Evolutionary conservation across 2,797 vertebrate genomes (phyloP).

Genomic region (Selene dorsalis): DNA sequence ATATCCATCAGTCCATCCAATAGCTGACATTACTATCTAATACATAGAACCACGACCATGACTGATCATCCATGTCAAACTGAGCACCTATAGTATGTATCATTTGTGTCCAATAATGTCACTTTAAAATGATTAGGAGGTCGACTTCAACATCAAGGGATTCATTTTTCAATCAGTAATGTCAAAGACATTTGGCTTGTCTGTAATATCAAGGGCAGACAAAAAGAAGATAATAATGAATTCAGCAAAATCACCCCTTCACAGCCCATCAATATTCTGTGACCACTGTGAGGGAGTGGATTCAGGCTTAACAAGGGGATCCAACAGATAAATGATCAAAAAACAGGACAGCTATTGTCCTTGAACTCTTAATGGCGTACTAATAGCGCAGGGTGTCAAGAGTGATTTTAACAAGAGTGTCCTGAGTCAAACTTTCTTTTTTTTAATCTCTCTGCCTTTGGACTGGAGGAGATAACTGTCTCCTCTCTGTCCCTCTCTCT

Average conservation of each 20-base stretch:
- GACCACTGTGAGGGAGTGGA: slow-evolving; percentile 41
- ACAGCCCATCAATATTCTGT: slow-evolving; percentile 77
- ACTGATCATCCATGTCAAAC: background rate
- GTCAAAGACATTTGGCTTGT: slow-evolving; percentile 50
- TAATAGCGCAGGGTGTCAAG: slow-evolving; percentile 75
- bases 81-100: background rate
- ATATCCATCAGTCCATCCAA: background rate
- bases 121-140: slow-evolving; percentile 4
- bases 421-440: slow-evolving; percentile 73
- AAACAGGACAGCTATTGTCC: slow-evolving; percentile 77
- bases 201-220: slow-evolving; percentile 58
- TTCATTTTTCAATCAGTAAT: slow-evolving; percentile 52
- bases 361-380: slow-evolving; percentile 80
- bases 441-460: slow-evolving; percentile 62
- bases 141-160: slow-evolving; percentile 28
- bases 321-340: slow-evolving; percentile 77
- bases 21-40: background rate
- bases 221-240: slow-evolving; percentile 61
- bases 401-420: slow-evolving; percentile 77
- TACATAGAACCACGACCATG: background rate
- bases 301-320: slow-evolving; percentile 74
- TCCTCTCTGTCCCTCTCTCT: slow-evolving; percentile 16
- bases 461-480: slow-evolving; percentile 57
- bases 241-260: slow-evolving; percentile 63
- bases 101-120: slow-evolving; percentile 11